Base-by-base conservation (phyloP, 2,113 vertebrate genomes). In the Capra hircus region DNA sequence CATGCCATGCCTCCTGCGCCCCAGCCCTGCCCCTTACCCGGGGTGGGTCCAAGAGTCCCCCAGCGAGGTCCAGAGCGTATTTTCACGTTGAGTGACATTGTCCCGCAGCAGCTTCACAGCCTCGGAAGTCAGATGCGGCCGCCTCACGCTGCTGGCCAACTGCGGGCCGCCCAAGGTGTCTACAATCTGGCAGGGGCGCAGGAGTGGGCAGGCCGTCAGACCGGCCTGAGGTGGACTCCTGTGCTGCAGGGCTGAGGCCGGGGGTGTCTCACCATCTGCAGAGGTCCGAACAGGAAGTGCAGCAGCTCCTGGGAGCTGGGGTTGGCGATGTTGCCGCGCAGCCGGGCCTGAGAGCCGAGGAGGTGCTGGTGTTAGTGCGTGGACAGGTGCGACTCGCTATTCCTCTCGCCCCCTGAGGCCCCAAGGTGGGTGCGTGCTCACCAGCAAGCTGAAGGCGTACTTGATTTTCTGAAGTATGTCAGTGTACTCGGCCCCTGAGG, bases 381-480 rank as follows among this genome's bases (percentile, higher is more conserved):
- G 62, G 30, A 12, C 9, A 0, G 8, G 40, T 9, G 40, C 4
- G 6, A 62, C 13, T 12, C 2, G 1, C 33, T 6, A 12, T 13
- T 15, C 33, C 57, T 9, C 48, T 14, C 3, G 17, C 28, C n/a
- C 60, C 59, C 25, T 17, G 6, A 5, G 0, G 23, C 3, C 81
- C 71, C 1, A 6, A 2, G n/a, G 5, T 6, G 7, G 52, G 1
- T 45, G 13, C 1, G 43, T 60, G 25, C 99, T 98, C 98, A 99
- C 99, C 99, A 99, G 97, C 28, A 99, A 98, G 92, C 99, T 99
- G 98, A 99, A 99, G 98, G 99, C 99, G 78, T 99, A 99, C 96
- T 99, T 99, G 92, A 99, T 99, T 96, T 99, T 99, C 98, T 99
- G 99, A 92, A 99, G 99, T 96, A 99, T 98, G 5, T 99, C 98